Evolutionary conservation across 23 tunicate species (phyloP).

Genomic region (Trididemnum miniatum): DNA sequence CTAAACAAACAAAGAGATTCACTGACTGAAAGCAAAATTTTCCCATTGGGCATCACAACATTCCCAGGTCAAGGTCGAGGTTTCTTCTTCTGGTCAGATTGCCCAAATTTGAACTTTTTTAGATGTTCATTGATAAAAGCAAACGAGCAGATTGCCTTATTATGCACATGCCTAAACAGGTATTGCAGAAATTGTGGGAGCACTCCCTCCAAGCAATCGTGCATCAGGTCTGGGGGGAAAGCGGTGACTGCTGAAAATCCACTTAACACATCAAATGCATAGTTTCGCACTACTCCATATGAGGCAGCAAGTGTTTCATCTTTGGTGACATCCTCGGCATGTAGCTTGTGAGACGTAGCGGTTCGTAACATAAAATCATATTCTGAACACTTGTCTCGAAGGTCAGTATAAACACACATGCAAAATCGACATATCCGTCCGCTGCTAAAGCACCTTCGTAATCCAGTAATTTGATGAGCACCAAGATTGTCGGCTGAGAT

Average conservation of each 20-base stretch:
- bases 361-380: slow-evolving; percentile 24
- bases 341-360: not conserved
- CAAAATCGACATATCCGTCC: slow-evolving; percentile 40
- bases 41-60: slow-evolving; percentile 8
- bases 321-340: not conserved
- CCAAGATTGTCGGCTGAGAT: slow-evolving; percentile 47
- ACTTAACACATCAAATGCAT: not conserved
- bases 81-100: slow-evolving; percentile 34
- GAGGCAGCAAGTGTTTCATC: not conserved
- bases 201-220: slow-evolving; percentile 51
- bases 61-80: slow-evolving; percentile 36
- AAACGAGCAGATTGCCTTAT: not conserved
- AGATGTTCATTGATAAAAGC: not conserved
- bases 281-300: slow-evolving; percentile 12
- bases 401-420: slow-evolving; percentile 18
- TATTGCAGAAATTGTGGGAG: slow-evolving; percentile 31
- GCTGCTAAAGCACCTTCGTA: slow-evolving; percentile 38
- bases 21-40: slow-evolving; percentile 37
- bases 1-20: slow-evolving; percentile 38
- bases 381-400: not conserved
- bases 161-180: slow-evolving; percentile 9
- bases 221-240: slow-evolving; percentile 46
- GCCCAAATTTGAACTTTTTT: slow-evolving; percentile 35
- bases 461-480: slow-evolving; percentile 37
- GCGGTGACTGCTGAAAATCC: slow-evolving; percentile 26